Conservation (phyloP, 2,888 invertebrate species). For the Drosophila nigritarsus region DNA sequence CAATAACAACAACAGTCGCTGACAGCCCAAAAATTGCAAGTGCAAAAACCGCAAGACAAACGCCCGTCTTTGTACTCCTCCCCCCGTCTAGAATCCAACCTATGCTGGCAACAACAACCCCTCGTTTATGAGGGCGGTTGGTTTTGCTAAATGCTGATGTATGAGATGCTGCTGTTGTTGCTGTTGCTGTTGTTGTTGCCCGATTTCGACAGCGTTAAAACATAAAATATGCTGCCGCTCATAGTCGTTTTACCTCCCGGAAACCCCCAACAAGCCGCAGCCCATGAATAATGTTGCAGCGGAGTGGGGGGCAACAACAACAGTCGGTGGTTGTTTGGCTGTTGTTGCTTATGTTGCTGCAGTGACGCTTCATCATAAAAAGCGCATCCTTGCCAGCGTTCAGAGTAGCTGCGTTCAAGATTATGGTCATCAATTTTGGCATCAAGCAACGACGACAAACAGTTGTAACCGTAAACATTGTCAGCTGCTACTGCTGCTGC, state of each 20-base stretch:
- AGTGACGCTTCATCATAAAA: slow-evolving; percentile 75
- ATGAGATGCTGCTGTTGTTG: slow-evolving; percentile 38
- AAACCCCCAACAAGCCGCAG: slow-evolving; percentile 28
- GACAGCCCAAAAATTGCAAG: slow-evolving; percentile 74
- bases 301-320: slow-evolving; percentile 25
- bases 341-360: slow-evolving; percentile 55
- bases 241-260: slow-evolving; percentile 39
- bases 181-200: slow-evolving; percentile 48
- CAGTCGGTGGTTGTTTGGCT: slow-evolving; percentile 29
- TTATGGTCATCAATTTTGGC: slow-evolving; percentile 84
- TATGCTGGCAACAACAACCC: slow-evolving; percentile 37
- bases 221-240: slow-evolving; percentile 81
- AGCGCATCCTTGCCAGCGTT: slow-evolving; percentile 72
- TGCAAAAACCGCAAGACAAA: slow-evolving; percentile 76
- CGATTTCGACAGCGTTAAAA: slow-evolving; percentile 83
- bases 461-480: slow-evolving; percentile 77
- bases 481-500: slow-evolving; percentile 60
- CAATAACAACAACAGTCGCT: slow-evolving; percentile 61
- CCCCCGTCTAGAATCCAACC: background rate
- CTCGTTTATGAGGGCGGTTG: slow-evolving; percentile 46
- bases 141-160: slow-evolving; percentile 25
- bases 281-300: slow-evolving; percentile 75
- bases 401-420: slow-evolving; percentile 69
- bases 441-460: slow-evolving; percentile 76
- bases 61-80: slow-evolving; percentile 31